A percentile compares a stretch with the other conserved stretches of the same genome.
Conservation (phyloP, 2,113 vertebrate genomes). For the Grammomys dolichurus region DNA sequence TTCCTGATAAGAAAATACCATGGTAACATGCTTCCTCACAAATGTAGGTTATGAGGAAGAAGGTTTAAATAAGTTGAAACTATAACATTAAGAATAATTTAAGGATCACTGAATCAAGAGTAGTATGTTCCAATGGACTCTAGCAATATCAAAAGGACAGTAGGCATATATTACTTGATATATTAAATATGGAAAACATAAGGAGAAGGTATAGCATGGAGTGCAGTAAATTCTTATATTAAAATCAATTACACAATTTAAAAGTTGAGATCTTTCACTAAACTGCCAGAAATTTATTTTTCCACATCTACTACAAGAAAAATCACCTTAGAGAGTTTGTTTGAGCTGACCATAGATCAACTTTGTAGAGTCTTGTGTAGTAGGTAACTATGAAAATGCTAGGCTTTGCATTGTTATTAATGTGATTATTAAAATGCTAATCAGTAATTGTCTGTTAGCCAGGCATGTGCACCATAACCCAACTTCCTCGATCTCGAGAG, state of each 20-base stretch:
- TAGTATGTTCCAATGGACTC: not conserved
- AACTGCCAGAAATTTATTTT: constrained; percentile 4
- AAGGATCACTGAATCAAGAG: not conserved
- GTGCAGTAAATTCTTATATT: not conserved
- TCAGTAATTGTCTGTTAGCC: not conserved
- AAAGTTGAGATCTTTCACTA: not conserved
- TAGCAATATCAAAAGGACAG: not conserved
- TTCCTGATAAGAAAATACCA: constrained; percentile 4
- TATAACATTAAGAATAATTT: not conserved
- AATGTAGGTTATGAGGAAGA: not conserved
- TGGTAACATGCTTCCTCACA: constrained; percentile 7
- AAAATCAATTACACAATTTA: not conserved
- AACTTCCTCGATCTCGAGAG: not conserved
- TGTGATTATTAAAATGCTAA: not conserved
- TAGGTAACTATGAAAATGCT: not conserved
- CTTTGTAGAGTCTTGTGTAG: not conserved
- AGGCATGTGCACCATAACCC: not conserved
- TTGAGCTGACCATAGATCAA: not conserved
- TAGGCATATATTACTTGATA: not conserved
- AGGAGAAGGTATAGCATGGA: not conserved
- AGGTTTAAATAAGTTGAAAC: not conserved
- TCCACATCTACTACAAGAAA: not conserved
- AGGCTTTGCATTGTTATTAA: constrained; percentile 6
- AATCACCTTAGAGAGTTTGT: not conserved
- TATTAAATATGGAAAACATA: not conserved